Percentiles rank a stretch among this genome's conserved stretches.
Evolutionary conservation across 2,888 invertebrate species (phyloP).

Genomic region (Drosophila meridiana): DNA sequence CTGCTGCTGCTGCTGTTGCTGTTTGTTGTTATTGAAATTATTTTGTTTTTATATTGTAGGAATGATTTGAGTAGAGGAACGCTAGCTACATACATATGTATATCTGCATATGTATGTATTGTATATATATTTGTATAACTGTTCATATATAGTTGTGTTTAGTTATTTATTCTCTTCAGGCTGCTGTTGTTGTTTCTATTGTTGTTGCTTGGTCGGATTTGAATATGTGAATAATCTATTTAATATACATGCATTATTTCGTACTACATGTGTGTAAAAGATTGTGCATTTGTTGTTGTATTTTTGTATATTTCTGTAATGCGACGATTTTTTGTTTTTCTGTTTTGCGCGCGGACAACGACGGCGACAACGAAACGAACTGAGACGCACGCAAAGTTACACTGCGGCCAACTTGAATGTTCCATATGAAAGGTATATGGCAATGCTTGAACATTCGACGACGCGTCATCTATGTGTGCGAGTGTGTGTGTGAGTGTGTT

Average conservation of each 20-base stretch:
- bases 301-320: slow-evolving; percentile 43
- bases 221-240: slow-evolving; percentile 27
- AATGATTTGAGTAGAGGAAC: slow-evolving; percentile 81
- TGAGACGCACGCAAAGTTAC: slow-evolving; percentile 70
- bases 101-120: slow-evolving; percentile 31
- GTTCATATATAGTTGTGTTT: slow-evolving; percentile 31
- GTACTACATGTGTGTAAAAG: slow-evolving; percentile 36
- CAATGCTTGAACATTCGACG: slow-evolving; percentile 50
- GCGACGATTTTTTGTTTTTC: slow-evolving; percentile 43
- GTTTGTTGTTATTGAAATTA: slow-evolving; percentile 31
- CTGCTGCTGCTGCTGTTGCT: slow-evolving; percentile 6
- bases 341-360: slow-evolving; percentile 57
- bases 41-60: slow-evolving; percentile 60
- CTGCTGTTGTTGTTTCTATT: slow-evolving; percentile 35
- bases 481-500: slow-evolving; percentile 1
- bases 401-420: slow-evolving; percentile 67
- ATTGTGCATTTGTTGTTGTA: slow-evolving; percentile 38
- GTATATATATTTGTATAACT: slow-evolving; percentile 18
- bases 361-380: slow-evolving; percentile 64
- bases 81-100: slow-evolving; percentile 65
- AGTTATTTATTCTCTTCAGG: slow-evolving; percentile 42
- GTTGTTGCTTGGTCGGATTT: slow-evolving; percentile 42
- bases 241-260: slow-evolving; percentile 14
- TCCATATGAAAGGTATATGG: slow-evolving; percentile 48
- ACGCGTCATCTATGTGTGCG: slow-evolving; percentile 11